phyloP scores from a whole-genome alignment of 2,113 vertebrate species.

The Aleadryas rufinucha region DNA sequence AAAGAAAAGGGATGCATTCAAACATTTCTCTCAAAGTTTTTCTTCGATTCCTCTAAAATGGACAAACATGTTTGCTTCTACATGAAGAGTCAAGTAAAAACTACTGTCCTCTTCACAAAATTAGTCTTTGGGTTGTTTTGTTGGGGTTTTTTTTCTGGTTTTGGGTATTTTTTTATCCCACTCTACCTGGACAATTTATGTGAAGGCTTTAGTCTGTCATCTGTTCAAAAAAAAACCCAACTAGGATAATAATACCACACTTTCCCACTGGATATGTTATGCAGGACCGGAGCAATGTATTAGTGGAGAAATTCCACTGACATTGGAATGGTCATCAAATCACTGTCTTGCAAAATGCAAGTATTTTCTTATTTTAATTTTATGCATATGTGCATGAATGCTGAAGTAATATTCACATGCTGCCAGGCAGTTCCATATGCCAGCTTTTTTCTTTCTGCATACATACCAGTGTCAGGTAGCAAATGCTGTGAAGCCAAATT shows the following conservation, averaged over 20 bases:
- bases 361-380: constrained; percentile 46
- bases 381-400: constrained; percentile 41
- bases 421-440: constrained; percentile 45
- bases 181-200: background rate
- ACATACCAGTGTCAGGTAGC: constrained; percentile 2
- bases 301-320: background rate
- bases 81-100: background rate
- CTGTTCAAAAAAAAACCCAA: background rate
- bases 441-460: background rate
- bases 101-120: background rate
- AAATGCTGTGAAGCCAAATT: background rate
- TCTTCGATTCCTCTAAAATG: background rate
- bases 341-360: background rate
- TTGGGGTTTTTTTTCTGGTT: background rate
- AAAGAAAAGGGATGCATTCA: background rate
- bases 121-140: background rate
- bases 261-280: background rate
- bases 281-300: background rate
- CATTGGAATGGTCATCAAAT: background rate
- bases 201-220: background rate
- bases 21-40: background rate
- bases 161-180: accelerated
- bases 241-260: background rate
- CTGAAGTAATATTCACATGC: constrained; percentile 43
- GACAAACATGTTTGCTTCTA: background rate